Conservation (phyloP, 1,140 invertebrate species). For the Contarinia nasturtii region DNA sequence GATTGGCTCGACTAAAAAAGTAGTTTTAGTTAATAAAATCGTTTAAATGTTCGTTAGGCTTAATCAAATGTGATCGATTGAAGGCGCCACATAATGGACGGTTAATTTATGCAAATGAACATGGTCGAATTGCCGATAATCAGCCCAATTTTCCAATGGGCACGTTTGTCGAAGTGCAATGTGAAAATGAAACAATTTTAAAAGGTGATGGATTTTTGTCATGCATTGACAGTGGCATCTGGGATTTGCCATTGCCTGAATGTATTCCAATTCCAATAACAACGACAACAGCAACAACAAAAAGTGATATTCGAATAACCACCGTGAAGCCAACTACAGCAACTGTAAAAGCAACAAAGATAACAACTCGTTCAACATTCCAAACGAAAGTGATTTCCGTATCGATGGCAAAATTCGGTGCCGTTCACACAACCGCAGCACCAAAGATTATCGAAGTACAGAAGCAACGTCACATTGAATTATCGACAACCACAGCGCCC, state of each 20-base stretch:
- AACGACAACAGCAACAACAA: not conserved
- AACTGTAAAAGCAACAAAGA: not conserved
- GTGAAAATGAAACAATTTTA: constrained; percentile 23
- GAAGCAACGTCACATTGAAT: no score
- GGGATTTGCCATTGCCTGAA: constrained; percentile 22
- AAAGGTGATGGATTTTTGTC: constrained; percentile 24
- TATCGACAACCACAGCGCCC: no score
- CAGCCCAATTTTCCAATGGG: constrained; percentile 11
- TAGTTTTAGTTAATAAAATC: no score
- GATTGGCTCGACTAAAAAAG: no score
- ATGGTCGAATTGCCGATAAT: not conserved
- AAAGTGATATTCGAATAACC: not conserved
- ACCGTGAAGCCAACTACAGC: not conserved
- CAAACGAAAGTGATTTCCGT: not conserved
- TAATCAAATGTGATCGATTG: not conserved
- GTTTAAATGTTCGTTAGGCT: not conserved
- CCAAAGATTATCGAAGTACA: no score
- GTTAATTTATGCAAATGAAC: constrained; percentile 2
- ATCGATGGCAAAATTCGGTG: no score
- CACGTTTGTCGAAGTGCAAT: constrained; percentile 28
- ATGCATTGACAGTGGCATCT: constrained; percentile 27
- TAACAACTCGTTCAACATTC: not conserved
- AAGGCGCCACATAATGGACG: not conserved
- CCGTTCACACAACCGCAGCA: no score
- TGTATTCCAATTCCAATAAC: constrained; percentile 10